These are phyloP conservation scores for Aphidius gifuensis DNA, from an alignment of 1,140 invertebrate species.

Conservation along the genomic window DNA sequence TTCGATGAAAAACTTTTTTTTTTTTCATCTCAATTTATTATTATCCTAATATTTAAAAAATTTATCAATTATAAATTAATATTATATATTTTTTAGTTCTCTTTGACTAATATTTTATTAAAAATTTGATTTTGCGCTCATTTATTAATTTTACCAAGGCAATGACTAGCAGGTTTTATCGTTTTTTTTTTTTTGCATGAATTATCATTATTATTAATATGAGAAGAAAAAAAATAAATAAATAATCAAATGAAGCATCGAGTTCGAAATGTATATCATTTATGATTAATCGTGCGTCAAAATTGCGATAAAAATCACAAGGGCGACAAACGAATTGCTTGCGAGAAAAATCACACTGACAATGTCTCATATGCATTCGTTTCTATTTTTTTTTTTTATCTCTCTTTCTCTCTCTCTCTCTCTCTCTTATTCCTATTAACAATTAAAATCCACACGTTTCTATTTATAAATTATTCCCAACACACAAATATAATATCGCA, in stretches of 20 bases:
- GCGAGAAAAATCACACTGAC: neutral
- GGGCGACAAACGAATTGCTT: neutral
- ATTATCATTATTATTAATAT: neutral
- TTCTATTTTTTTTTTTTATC: neutral
- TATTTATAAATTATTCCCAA: too few relatives aligned
- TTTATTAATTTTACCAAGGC: conserved; percentile 49
- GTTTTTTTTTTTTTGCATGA: neutral
- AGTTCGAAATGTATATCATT: too few relatives aligned
- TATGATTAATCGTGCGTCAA: neutral
- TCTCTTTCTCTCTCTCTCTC: too few relatives aligned
- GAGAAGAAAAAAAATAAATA: neutral
- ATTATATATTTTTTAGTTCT: too few relatives aligned
- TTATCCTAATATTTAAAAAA: too few relatives aligned
- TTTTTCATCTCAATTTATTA: too few relatives aligned
- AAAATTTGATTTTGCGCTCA: conserved; percentile 55
- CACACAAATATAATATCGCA: neutral
- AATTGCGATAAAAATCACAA: too few relatives aligned
- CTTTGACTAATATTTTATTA: too few relatives aligned
- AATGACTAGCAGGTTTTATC: conserved; percentile 33
- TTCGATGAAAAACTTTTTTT: too few relatives aligned
- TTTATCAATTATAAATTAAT: too few relatives aligned
- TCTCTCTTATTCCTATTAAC: neutral
- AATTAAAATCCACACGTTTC: conserved; percentile 25
- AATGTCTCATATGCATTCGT: neutral
- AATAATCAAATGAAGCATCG: neutral